Base-by-base conservation (phyloP, 2,113 vertebrate genomes). In the Lamprotornis superbus region DNA sequence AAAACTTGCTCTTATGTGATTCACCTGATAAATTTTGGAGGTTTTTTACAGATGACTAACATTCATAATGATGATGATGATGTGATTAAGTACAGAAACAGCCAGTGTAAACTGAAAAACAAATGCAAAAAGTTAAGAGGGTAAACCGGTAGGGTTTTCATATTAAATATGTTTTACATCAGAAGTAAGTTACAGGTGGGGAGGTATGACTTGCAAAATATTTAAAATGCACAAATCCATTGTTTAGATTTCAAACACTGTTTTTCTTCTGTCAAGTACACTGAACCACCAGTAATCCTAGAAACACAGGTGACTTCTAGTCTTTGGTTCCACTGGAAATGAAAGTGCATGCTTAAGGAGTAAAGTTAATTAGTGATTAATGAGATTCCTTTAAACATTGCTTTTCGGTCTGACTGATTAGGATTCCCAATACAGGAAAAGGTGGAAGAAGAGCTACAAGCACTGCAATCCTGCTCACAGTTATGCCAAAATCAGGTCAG, bases 401-500 rank as follows among this genome's bases (percentile, higher is more conserved):
- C 42, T 73, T 93, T 87, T 65, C 65, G 83, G n/a, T 67, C 75
- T 86, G 69, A 78, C 67, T 61, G 37, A 50, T 59, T 7, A 94
- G 69, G 84, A 87, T 78, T 68, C 70, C 44, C 81, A 83, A 4
- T 75, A 64, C 46, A 76, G 93, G 76, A 92, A 60, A 90, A 92
- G 63, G 83, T 68, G 49, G 44, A 93, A 92, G 90, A 96, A 76
- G 91, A 95, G 64, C 52, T 95, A 71, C 65, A 94, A 82, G 90
- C 82, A 67, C 87, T 50, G 55, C 61, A 93, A 35, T 64, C 85
- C 85, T 50, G 35, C 13, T 50, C 76, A 83, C 20, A 96, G n/a
- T 73, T 86, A 56, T 81, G 93, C 76, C 89, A 96, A 94, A 91
- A 95, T 91, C 17, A 55, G 74, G 49, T 90, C 90, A 97, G 86